Base-by-base conservation (phyloP, 2,888 invertebrate genomes). In the Mythimna loreyi region DNA sequence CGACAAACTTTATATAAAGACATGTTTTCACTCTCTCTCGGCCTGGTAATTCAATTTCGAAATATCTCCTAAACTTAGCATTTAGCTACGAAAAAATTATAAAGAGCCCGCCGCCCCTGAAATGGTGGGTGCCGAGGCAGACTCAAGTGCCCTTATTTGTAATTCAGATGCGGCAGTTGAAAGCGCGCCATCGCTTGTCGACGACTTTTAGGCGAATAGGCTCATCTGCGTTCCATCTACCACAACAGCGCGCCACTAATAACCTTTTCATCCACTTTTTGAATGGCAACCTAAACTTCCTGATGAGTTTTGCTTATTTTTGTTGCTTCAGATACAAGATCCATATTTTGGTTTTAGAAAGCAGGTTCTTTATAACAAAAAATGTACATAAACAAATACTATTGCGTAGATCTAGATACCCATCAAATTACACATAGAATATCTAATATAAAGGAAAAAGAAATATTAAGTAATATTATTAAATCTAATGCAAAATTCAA, bases 101-200 rank as follows among this genome's bases (percentile, higher is more conserved):
- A 58, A 72, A 83, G 79, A 80, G 65, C 73, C 61, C 60, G 55
- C 23, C 53, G 59, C 50, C 59, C 47, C 69, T 73, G 59, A 82
- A 80, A 83, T 79, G 74, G 76, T 74, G 74, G 70, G 74, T 72
- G 75, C 65, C 65, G 72, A 72, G 63, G 60, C 72, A 72, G 64
- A 74, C 60, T 78, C 64, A 68, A 85, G 82, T 81, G 57, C 72
- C 77, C 86, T 86, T 84, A 90, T 91, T 89, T 91, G 89, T 87
- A 81, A 91, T 89, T 90, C 89, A 89, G 86, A 90, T 89, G 85
- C 80, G 83, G 78, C 68, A 66, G 79, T 82, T 80, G 80, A 80
- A 77, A 83, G 79, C 76, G 81, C 53, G 50, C 72, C 70, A 71
- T 72, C 74, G 72, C 66, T 65, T 68, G 72, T 81, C 62, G 72